Evolutionary conservation across 2,113 vertebrate species (phyloP), one percentile per base, ranked within the genome.

Genomic region (Protobothrops flavoviridis): DNA sequence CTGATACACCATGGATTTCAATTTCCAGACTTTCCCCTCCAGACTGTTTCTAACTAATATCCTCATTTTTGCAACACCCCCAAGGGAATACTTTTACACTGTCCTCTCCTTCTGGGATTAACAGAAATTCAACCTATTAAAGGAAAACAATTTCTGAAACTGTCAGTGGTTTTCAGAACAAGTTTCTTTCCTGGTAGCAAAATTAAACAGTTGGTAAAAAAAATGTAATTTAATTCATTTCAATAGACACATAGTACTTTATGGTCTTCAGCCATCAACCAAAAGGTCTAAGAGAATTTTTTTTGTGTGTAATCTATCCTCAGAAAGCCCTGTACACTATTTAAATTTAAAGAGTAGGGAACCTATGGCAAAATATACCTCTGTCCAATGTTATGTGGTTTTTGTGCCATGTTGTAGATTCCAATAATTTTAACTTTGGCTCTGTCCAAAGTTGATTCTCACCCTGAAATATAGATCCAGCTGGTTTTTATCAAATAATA

Each of bases 21-120:
- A 94, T 96, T 96, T 96, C 94, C 94, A 95, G 93, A 90, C 90
- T 91, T 96, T 95, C 95, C 93, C 94, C 95, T 95, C 95, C 94
- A 96, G 95, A 96, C 94, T 94, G 89, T 94, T 96, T 96, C 96
- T 93, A 94, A 48, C 94, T 96, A 95, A 96, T 97, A 96, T 95
- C 89, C 0, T 87, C 74, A 96, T 97, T 95, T 96, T 94, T 95
- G 94, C 95, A 96, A 97, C 92, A 9, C 43, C 88, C 93, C 94
- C 89, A 52, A 91, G 95, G 95, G 95, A 95, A 96, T 93, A 69
- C 86, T 94, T 91, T 92, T 59, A 89, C 53, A 91, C 74, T 87
- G 61, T 85, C 89, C 74, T 91, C 92, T 89, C 69, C 81, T 92
- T 93, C 94, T 88, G 93, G 93, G 93, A 94, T 94, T 86, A 92